Evolutionary conservation across 2,888 invertebrate genomes (phyloP).

Genomic region (Allygus modestus): DNA sequence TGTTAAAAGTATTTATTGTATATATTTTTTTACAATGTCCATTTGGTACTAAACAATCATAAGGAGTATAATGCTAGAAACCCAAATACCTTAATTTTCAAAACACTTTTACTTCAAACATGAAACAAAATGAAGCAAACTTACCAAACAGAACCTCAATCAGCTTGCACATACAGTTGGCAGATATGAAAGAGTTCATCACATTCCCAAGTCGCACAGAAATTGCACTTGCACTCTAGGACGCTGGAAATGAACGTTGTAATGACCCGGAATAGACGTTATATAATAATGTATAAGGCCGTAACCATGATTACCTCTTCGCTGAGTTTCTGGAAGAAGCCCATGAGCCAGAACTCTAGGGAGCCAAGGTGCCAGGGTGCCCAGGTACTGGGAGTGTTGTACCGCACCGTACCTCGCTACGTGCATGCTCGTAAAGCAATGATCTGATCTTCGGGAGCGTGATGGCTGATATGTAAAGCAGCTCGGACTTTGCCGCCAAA

Average conservation of each 20-base stretch:
- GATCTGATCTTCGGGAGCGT: constrained; percentile 44
- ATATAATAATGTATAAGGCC: too few species aligned
- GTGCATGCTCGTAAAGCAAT: constrained; percentile 49
- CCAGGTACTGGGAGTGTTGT: neutral
- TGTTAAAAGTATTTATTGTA: too few species aligned
- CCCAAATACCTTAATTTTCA: too few species aligned
- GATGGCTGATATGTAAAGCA: constrained; percentile 50
- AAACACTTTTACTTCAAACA: too few species aligned
- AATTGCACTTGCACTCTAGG: neutral
- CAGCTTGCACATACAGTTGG: too few species aligned
- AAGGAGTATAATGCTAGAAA: too few species aligned
- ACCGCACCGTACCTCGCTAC: neutral
- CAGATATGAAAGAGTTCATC: too few species aligned
- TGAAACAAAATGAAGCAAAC: too few species aligned
- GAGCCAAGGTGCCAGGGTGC: neutral
- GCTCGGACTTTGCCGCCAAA: constrained; percentile 40
- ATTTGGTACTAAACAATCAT: too few species aligned
- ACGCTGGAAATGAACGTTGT: neutral
- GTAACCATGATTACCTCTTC: too few species aligned
- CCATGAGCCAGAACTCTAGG: neutral
- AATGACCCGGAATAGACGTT: neutral
- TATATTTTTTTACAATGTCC: too few species aligned
- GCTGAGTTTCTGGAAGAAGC: neutral
- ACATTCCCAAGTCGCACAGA: neutral
- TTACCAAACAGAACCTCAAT: too few species aligned